A percentile compares a stretch with the other conserved stretches of the same genome.
Evolutionary conservation across 2,888 invertebrate genomes (phyloP).

Genomic region (Crossocerus cetratus): DNA sequence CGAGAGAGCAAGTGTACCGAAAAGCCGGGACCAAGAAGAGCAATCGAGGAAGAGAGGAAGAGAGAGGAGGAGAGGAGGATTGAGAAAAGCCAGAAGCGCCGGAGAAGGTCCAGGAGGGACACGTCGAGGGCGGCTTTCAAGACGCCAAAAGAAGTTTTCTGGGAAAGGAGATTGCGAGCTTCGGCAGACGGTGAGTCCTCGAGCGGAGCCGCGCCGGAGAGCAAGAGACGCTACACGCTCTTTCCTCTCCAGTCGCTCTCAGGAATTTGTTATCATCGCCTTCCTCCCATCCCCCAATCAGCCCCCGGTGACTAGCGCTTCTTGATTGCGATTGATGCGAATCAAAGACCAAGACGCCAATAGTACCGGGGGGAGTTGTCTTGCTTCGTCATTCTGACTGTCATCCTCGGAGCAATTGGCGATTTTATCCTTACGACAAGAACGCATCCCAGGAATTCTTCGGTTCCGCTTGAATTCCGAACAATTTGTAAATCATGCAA

Average conservation of each 20-base stretch:
- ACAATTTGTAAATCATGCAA: no score
- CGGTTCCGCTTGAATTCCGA: no score
- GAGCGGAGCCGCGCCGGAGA: no score
- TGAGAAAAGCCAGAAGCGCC: slow-evolving; percentile 62
- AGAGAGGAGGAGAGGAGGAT: slow-evolving; percentile 18
- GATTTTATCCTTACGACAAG: no score
- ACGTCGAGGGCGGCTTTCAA: slow-evolving; percentile 10
- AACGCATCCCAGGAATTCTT: no score
- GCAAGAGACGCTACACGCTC: no score
- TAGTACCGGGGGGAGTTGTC: slow-evolving; percentile 40
- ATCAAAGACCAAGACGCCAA: slow-evolving; percentile 11
- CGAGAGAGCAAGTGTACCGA: no score
- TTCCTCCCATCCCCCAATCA: no score
- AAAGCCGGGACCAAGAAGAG: no score
- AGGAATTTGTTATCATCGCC: background rate
- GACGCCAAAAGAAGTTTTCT: slow-evolving; percentile 49
- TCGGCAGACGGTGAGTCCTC: slow-evolving; percentile 40
- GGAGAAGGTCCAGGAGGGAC: slow-evolving; percentile 30
- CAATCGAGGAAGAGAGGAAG: background rate
- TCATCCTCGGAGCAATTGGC: no score
- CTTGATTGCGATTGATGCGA: slow-evolving; percentile 15
- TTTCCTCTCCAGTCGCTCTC: background rate
- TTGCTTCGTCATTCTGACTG: background rate
- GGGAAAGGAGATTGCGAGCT: slow-evolving; percentile 49
- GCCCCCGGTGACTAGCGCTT: slow-evolving; percentile 12